Evolutionary conservation across 2,888 invertebrate species (phyloP).

Genomic region (Subacronicta megacephala): DNA sequence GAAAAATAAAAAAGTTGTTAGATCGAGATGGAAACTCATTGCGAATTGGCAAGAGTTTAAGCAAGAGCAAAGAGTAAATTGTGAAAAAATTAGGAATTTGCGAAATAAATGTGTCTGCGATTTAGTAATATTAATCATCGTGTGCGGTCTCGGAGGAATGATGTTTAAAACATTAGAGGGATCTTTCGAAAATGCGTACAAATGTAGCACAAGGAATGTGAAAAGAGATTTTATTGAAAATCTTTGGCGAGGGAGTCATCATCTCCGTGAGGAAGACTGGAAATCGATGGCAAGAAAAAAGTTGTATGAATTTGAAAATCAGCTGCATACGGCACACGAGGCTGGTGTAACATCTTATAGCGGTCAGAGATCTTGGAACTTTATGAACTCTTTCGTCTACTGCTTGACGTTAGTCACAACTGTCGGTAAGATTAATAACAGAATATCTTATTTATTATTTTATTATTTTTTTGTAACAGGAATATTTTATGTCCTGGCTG

Average conservation of each 20-base stretch:
- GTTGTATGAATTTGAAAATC: constrained; percentile 95
- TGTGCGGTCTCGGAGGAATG: constrained; percentile 94
- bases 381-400: constrained; percentile 96
- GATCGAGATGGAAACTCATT: constrained; percentile 82
- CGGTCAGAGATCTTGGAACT: constrained; percentile 96
- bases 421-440: constrained; percentile 92
- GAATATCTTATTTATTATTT: background rate
- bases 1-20: constrained; percentile 66
- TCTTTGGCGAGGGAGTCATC: constrained; percentile 95
- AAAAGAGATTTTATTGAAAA: constrained; percentile 96
- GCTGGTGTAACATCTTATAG: constrained; percentile 95
- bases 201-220: constrained; percentile 96
- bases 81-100: constrained; percentile 85
- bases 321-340: constrained; percentile 95
- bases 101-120: constrained; percentile 92
- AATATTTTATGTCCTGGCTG: constrained; percentile 1
- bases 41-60: constrained; percentile 90
- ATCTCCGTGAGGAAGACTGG: constrained; percentile 96
- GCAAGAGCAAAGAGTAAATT: constrained; percentile 88
- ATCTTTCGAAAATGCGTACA: constrained; percentile 95
- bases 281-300: constrained; percentile 95
- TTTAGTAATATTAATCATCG: constrained; percentile 91
- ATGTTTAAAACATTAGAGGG: constrained; percentile 95
- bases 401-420: constrained; percentile 96
- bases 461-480: background rate